phyloP scores from a whole-genome alignment of 2,797 vertebrate genomes.

The Oryzias sinensis region DNA sequence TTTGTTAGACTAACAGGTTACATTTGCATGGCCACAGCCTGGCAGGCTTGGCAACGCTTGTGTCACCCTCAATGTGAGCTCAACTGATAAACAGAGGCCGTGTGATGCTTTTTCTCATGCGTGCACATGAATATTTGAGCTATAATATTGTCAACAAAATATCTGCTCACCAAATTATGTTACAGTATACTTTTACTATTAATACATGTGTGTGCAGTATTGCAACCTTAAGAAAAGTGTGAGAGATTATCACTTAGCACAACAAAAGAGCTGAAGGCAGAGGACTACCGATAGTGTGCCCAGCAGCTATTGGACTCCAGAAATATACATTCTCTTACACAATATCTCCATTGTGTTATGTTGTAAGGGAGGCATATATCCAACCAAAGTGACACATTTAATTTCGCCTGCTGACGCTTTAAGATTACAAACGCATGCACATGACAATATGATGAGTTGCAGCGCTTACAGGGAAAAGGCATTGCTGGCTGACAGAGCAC shows the following conservation, averaged over 20 bases:
- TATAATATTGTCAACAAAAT: slow-evolving; percentile 36
- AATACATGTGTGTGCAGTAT: slow-evolving; percentile 2
- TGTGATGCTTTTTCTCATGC: slow-evolving; percentile 22
- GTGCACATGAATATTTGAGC: slow-evolving; percentile 8
- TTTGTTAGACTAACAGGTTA: slow-evolving; percentile 74
- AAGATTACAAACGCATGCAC: slow-evolving; percentile 14
- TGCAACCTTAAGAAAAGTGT: slow-evolving; percentile 2
- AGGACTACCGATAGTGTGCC: slow-evolving; percentile 17
- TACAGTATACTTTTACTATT: neutral
- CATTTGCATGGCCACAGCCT: slow-evolving; percentile 67
- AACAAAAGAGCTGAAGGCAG: slow-evolving; percentile 16
- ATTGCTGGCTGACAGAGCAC: slow-evolving; percentile 5
- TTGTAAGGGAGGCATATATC: slow-evolving; percentile 1
- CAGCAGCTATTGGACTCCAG: slow-evolving; percentile 25
- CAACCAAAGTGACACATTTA: slow-evolving; percentile 34
- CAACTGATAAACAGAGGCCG: slow-evolving; percentile 60
- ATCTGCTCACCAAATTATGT: slow-evolving; percentile 19
- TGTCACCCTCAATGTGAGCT: slow-evolving; percentile 69
- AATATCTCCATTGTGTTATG: slow-evolving; percentile 23
- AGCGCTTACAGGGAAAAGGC: slow-evolving; percentile 7
- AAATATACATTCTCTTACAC: slow-evolving; percentile 17
- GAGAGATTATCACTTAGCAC: neutral
- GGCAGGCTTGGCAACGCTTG: slow-evolving; percentile 62
- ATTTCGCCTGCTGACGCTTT: slow-evolving; percentile 32
- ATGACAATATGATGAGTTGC: slow-evolving; percentile 29